A percentile compares a stretch with the other conserved stretches of the same genome.
These are phyloP conservation scores for Drosophila repleta DNA, from an alignment of 1,140 invertebrate genomes.

Conservation along the genomic window DNA sequence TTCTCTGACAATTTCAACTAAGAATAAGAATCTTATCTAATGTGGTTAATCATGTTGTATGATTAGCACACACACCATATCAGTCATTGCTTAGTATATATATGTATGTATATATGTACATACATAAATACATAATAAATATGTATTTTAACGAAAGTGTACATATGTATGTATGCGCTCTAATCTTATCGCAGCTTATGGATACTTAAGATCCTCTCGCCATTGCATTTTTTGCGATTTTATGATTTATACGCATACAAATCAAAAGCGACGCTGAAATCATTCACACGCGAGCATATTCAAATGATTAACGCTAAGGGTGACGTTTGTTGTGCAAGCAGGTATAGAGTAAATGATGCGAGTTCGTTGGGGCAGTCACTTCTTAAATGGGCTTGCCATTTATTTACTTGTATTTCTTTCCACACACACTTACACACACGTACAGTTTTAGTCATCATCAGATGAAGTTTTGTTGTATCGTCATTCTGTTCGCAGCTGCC, in stretches of 20 bases:
- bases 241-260: constrained; percentile 73
- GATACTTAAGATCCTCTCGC: constrained; percentile 32
- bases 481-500: constrained; percentile 38
- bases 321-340: constrained; percentile 27
- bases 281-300: constrained; percentile 42
- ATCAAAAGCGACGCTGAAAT: constrained; percentile 44
- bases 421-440: constrained; percentile 9
- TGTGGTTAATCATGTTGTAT: constrained; percentile 30
- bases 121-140: background rate
- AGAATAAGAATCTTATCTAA: constrained; percentile 33
- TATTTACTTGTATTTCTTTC: constrained; percentile 54
- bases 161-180: background rate
- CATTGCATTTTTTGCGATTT: constrained; percentile 51
- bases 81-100: background rate
- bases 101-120: background rate
- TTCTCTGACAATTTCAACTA: constrained; percentile 3
- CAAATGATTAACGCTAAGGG: constrained; percentile 17
- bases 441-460: constrained; percentile 74
- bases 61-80: constrained; percentile 12
- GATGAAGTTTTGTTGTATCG: constrained; percentile 24
- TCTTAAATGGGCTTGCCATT: constrained; percentile 32
- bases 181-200: constrained; percentile 29
- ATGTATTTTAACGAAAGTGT: background rate
- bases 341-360: constrained; percentile 55
- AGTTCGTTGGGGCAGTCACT: constrained; percentile 23